These are phyloP conservation scores for Blastobasis adustella DNA, from an alignment of 2,888 invertebrate species.

Conservation along the genomic window DNA sequence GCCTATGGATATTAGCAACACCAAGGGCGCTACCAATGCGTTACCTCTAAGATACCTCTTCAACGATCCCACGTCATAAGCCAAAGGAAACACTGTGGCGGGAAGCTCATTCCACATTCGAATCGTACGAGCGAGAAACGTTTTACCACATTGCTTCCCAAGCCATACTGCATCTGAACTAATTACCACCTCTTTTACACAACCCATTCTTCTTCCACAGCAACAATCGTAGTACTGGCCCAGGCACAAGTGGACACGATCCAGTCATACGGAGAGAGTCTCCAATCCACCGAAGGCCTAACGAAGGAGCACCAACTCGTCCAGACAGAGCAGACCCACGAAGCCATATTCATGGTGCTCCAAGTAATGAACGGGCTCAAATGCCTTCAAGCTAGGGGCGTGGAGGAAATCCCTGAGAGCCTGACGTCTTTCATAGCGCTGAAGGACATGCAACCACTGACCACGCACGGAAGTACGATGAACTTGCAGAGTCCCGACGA, in stretches of 20 bases:
- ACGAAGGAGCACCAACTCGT: conserved; percentile 57
- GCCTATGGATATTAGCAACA: too few species aligned
- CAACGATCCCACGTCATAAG: too few species aligned
- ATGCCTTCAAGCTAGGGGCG: conserved; percentile 86
- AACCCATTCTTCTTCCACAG: conserved; percentile 42
- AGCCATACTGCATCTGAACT: too few species aligned
- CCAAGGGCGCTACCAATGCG: too few species aligned
- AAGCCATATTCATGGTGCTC: conserved; percentile 85
- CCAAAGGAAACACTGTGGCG: too few species aligned
- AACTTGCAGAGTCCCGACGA: conserved; percentile 51
- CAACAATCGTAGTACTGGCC: conserved; percentile 85
- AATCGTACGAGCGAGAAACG: too few species aligned
- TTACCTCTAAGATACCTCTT: too few species aligned
- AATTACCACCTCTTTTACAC: conserved; percentile 20
- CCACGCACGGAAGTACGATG: conserved; percentile 36
- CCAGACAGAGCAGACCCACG: conserved; percentile 73
- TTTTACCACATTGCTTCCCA: too few species aligned
- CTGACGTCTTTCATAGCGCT: conserved; percentile 83
- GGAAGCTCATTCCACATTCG: too few species aligned
- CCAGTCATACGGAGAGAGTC: conserved; percentile 78
- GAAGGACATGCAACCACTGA: conserved; percentile 63
- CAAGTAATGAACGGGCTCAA: conserved; percentile 89
- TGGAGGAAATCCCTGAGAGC: conserved; percentile 84
- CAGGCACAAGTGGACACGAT: conserved; percentile 84
- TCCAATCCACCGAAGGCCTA: conserved; percentile 72